Percentiles rank a stretch among this genome's conserved stretches.
Evolutionary conservation across 2,113 vertebrate genomes (phyloP).

Genomic region (Tenrec ecaudatus): DNA sequence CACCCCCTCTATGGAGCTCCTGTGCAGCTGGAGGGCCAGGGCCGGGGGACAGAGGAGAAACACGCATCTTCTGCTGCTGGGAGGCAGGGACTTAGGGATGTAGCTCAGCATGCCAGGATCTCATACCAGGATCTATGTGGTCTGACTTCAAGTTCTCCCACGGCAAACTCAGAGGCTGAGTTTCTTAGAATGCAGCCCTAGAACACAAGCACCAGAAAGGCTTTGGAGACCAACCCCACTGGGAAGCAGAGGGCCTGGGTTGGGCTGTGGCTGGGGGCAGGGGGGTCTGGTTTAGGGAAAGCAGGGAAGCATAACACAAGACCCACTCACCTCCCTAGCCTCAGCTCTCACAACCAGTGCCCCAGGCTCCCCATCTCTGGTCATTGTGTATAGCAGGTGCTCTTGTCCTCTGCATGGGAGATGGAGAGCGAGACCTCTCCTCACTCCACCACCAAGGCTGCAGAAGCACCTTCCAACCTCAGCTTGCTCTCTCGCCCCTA

Average conservation of each 20-base stretch:
- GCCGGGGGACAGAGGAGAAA: not conserved
- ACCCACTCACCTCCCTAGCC: not conserved
- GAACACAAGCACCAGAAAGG: too few relatives aligned
- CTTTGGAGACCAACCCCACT: not conserved
- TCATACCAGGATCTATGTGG: not conserved
- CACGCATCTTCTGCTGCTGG: not conserved
- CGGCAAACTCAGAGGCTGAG: not conserved
- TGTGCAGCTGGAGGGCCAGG: not conserved
- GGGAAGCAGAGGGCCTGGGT: not conserved
- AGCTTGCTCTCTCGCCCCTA: not conserved
- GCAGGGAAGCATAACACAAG: too few relatives aligned
- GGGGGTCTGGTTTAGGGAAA: not conserved
- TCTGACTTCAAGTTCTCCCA: not conserved
- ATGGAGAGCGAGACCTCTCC: too few relatives aligned
- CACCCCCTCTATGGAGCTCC: too few relatives aligned
- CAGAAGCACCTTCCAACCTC: not conserved
- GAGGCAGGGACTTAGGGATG: not conserved
- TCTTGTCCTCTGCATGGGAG: not conserved
- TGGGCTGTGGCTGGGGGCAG: too few relatives aligned
- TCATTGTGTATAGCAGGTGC: too few relatives aligned
- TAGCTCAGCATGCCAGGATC: not conserved
- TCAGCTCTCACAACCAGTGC: rapidly evolving
- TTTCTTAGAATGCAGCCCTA: rapidly evolving
- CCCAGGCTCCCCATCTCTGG: not conserved
- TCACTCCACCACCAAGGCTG: rapidly evolving